A percentile compares a stretch with the other conserved stretches of the same genome.
These are phyloP conservation scores for Leuciscus waleckii DNA, from an alignment of 2,797 vertebrate species.

Conservation along the genomic window DNA sequence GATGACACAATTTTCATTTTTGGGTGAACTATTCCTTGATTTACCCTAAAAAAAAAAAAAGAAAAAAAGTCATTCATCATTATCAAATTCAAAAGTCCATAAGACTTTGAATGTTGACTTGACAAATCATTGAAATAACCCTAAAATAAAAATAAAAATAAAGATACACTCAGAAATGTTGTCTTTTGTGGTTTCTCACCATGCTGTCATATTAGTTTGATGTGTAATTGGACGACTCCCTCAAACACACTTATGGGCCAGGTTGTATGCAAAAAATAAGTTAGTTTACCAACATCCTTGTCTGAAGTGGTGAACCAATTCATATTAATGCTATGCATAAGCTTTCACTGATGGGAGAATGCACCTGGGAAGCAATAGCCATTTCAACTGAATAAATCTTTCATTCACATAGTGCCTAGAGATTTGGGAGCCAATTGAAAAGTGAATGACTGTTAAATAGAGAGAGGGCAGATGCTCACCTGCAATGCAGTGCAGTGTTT, in stretches of 20 bases:
- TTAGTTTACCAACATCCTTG: conserved; percentile 52
- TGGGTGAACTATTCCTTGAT: not conserved
- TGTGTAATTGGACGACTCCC: not conserved
- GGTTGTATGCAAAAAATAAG: conserved; percentile 65
- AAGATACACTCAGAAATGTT: not conserved
- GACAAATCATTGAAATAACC: not conserved
- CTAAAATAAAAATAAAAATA: too few species aligned
- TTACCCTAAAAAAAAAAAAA: not conserved
- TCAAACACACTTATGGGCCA: conserved; percentile 51
- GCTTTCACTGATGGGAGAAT: not conserved
- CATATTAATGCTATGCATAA: conserved; percentile 10
- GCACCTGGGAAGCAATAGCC: conserved; percentile 34
- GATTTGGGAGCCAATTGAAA: conserved; percentile 26
- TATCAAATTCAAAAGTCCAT: not conserved
- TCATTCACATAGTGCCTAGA: conserved; percentile 23
- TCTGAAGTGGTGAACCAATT: conserved; percentile 13
- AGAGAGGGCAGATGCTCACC: conserved; percentile 8
- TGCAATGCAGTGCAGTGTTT: conserved; percentile 35
- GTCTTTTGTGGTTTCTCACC: not conserved
- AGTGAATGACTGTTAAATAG: conserved; percentile 29
- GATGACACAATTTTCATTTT: not conserved
- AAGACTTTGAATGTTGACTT: not conserved
- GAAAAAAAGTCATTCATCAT: not conserved
- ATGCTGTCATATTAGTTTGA: not conserved
- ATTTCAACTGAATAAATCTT: conserved; percentile 44